Percentiles rank a stretch among this genome's conserved stretches.
phyloP scores from a whole-genome alignment of 1,140 invertebrate genomes.

The Heliconius nattereri region DNA sequence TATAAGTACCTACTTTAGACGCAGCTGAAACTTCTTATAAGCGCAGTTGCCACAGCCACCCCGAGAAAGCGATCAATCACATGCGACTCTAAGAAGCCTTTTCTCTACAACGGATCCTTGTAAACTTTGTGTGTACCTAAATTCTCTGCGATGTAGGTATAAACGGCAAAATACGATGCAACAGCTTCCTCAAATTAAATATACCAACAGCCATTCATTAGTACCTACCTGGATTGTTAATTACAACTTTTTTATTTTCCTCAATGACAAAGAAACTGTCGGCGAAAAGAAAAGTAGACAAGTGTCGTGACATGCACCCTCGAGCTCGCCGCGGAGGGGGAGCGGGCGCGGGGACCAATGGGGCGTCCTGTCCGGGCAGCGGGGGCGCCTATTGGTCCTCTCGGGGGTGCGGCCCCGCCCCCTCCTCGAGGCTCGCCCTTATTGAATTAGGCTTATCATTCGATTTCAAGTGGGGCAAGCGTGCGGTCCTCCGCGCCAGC shows the following conservation, averaged over 20 bases:
- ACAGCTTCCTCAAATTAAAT: constrained; percentile 48
- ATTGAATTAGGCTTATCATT: constrained; percentile 83
- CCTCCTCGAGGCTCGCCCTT: constrained; percentile 76
- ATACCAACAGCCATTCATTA: constrained; percentile 70
- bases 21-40: constrained; percentile 27
- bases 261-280: constrained; percentile 81
- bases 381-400: constrained; percentile 67
- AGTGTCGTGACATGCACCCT: constrained; percentile 79
- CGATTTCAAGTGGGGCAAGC: constrained; percentile 81
- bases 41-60: constrained; percentile 23
- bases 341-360: constrained; percentile 59
- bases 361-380: constrained; percentile 45
- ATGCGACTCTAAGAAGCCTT: constrained; percentile 22
- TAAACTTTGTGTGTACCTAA: constrained; percentile 14
- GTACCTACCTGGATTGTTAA: constrained; percentile 80
- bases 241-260: constrained; percentile 81
- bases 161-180: constrained; percentile 22
- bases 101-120: constrained; percentile 17
- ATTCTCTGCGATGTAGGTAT: constrained; percentile 12
- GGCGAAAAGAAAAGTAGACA: constrained; percentile 81
- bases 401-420: constrained; percentile 74
- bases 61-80: constrained; percentile 36
- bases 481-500: constrained; percentile 73
- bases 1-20: not conserved
- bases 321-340: constrained; percentile 55